These are phyloP conservation scores for Sturnira hondurensis DNA, from an alignment of 2,113 vertebrate species.

Conservation along the genomic window DNA sequence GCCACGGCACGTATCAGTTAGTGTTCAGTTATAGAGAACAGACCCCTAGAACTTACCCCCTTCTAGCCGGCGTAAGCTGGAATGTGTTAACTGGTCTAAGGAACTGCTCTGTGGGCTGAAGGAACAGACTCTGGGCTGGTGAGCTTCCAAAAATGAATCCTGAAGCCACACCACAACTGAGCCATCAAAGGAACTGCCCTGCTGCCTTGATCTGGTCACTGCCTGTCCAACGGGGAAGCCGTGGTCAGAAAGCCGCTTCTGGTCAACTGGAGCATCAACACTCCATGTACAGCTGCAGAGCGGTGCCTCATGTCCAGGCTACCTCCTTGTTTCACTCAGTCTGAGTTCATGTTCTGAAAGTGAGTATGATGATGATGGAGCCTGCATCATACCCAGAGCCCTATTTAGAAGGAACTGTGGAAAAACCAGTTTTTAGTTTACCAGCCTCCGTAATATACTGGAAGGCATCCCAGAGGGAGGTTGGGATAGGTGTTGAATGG, in stretches of 20 bases:
- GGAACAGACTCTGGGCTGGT: neutral
- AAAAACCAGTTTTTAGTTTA: neutral
- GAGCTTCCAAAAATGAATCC: constrained; percentile 1
- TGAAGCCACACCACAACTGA: neutral
- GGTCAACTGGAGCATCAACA: neutral
- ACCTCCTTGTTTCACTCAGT: neutral
- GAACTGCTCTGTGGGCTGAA: neutral
- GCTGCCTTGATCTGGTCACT: neutral
- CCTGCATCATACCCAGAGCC: neutral
- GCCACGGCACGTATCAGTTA: neutral
- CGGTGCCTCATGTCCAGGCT: neutral
- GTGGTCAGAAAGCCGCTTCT: neutral
- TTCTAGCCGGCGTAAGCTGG: neutral
- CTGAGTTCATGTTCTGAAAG: neutral
- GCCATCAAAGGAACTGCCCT: neutral
- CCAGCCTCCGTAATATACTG: neutral
- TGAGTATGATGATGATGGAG: neutral
- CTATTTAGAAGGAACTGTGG: neutral
- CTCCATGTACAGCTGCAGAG: neutral
- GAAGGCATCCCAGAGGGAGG: neutral
- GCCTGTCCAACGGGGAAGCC: neutral
- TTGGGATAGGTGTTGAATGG: neutral
- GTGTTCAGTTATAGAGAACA: neutral
- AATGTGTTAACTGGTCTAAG: neutral
- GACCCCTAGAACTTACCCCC: too few species aligned